phyloP scores from a whole-genome alignment of 2,113 vertebrate species.

The Eudyptes chrysolophus region DNA sequence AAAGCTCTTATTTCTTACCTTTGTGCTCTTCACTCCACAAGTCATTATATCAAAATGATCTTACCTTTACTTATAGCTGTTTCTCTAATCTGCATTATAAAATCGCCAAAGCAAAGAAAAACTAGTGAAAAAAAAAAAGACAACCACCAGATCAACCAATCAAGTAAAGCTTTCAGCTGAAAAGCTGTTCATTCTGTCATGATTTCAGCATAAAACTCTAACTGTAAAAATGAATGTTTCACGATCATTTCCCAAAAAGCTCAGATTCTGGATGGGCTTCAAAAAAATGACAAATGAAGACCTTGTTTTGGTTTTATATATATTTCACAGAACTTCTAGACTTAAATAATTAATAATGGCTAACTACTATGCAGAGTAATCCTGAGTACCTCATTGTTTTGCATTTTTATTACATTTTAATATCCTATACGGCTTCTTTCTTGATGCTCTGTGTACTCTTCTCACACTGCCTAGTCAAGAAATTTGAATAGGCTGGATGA shows the following conservation, averaged over 20 bases:
- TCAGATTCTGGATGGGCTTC: neutral
- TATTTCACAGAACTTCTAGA: neutral
- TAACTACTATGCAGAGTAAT: neutral
- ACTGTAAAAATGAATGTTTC: neutral
- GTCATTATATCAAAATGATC: neutral
- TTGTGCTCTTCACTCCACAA: neutral
- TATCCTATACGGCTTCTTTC: neutral
- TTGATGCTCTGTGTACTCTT: neutral
- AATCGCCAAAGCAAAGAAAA: neutral
- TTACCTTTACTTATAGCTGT: neutral
- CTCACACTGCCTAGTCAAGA: neutral
- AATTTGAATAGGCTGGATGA: neutral
- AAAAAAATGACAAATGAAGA: neutral
- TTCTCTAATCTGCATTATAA: neutral
- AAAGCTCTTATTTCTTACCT: neutral
- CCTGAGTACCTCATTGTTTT: neutral
- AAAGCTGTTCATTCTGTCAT: neutral
- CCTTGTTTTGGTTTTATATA: neutral
- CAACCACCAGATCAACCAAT: neutral
- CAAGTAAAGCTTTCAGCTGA: neutral
- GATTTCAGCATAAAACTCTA: neutral
- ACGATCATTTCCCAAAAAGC: neutral
- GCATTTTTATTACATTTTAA: constrained; percentile 8
- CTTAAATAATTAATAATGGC: neutral
- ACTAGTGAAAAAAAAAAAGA: neutral